Evolutionary conservation across 2,113 vertebrate genomes (phyloP), one percentile per base, ranked within the genome.

Genomic region (Alligator sinensis): DNA sequence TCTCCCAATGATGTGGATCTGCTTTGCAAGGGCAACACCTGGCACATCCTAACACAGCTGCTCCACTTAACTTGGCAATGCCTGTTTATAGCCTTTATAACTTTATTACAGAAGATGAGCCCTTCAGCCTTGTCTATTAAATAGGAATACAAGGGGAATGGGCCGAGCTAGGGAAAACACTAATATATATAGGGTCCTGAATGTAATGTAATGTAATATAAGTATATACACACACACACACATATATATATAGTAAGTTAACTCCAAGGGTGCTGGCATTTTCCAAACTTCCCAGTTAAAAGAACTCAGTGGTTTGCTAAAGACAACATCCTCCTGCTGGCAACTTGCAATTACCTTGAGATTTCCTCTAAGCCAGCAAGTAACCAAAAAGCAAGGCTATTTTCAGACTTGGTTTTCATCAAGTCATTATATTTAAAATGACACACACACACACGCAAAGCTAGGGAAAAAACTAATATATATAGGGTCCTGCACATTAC

Each of bases 251-350:
- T 34, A 34, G 34, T 34, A 34, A 34, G 38, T 38, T 38, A 38
- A 38, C 38, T 38, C 38, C 47, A 47, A 47, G 90, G 17, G 1
- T 91, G 91, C 92, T 91, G 86, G 88, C 77, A 80, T 92, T 94
- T 96, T 96, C 92, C 94, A 90, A 93, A 89, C 80, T 90, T 58
- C 38, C 47, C 90, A 87, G n/a, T 74, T 91, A 70, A 94, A 95
- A 75, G 84, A 96, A 96, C 86, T 88, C 3, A 1, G 10, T 5
- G 16, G 84, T 88, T 95, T 96, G 72, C 88, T 92, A 96, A 96
- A 95, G 91, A 89, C 91, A 96, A 79, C 77, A 83, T 94, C 90
- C 86, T 97, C 90, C 92, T 91, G 88, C 90, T 87, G 90, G n/a
- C 80, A 89, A 95, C 57, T 91, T 94, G 83, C 66, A 79, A 90